Evolutionary conservation across 2,113 vertebrate genomes (phyloP).

Genomic region (Stomatorhinus ivindoensis): DNA sequence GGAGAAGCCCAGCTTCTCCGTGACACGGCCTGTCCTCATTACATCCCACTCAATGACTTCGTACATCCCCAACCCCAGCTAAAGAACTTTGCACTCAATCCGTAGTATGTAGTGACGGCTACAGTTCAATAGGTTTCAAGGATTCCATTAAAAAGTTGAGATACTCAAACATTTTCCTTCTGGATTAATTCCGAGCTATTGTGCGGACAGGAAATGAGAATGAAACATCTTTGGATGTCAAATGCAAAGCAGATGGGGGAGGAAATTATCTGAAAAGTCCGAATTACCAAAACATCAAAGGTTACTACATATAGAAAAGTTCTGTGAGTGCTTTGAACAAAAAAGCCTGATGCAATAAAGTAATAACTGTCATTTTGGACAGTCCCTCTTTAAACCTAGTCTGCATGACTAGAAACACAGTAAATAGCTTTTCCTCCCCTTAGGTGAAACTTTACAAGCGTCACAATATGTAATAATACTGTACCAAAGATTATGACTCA

Average conservation of each 20-base stretch:
- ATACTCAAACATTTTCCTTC: slow-evolving; percentile 9
- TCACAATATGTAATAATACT: slow-evolving; percentile 9
- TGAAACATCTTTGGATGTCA: not conserved
- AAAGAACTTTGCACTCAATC: slow-evolving; percentile 1
- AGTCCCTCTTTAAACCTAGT: not conserved
- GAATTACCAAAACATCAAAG: not conserved
- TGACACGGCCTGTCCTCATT: not conserved
- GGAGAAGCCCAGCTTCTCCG: not conserved
- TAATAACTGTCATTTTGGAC: slow-evolving; percentile 1
- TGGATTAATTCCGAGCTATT: slow-evolving; percentile 16
- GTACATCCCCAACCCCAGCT: not conserved
- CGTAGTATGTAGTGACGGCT: not conserved
- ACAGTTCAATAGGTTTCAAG: not conserved
- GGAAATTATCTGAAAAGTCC: not conserved
- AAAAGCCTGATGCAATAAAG: not conserved
- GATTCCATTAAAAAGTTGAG: slow-evolving; percentile 12
- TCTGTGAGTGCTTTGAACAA: not conserved
- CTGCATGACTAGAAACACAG: not conserved
- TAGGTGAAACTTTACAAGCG: not conserved
- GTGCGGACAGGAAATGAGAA: slow-evolving; percentile 7
- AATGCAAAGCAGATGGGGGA: not conserved
- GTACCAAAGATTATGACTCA: not conserved
- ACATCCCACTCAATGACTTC: not conserved
- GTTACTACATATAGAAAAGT: not conserved
- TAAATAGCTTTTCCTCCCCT: not conserved